Conservation (phyloP, 2,113 vertebrate genomes). For the Variabilichromis moorii region DNA sequence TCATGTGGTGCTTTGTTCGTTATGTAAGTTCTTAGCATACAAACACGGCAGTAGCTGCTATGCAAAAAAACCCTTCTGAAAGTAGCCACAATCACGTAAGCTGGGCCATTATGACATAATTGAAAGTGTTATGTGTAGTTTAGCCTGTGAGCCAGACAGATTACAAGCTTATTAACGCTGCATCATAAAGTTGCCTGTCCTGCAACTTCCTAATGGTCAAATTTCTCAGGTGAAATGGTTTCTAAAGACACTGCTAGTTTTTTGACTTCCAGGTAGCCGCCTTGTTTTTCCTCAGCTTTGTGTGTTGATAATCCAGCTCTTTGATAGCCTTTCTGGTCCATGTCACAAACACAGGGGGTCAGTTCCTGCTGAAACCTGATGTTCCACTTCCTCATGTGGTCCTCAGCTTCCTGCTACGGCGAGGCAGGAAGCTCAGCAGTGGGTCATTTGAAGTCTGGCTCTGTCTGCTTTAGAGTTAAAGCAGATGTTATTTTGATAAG, state of each 20-base stretch:
- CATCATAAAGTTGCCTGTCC: background rate
- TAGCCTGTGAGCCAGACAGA: background rate
- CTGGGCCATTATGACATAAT: slow-evolving; percentile 1
- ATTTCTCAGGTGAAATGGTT: background rate
- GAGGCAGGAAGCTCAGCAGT: slow-evolving; percentile 29
- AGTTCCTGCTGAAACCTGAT: slow-evolving; percentile 49
- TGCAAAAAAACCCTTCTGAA: background rate
- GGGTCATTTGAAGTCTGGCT: background rate
- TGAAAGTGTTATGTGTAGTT: slow-evolving; percentile 8
- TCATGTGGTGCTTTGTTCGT: slow-evolving; percentile 3
- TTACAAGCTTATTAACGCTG: background rate
- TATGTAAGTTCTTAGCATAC: background rate
- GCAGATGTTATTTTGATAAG: background rate
- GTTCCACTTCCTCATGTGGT: slow-evolving; percentile 64
- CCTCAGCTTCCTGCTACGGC: slow-evolving; percentile 40
- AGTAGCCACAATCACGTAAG: background rate
- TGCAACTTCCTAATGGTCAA: background rate
- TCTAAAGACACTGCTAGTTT: background rate
- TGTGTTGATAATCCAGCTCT: background rate
- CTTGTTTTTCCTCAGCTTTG: background rate
- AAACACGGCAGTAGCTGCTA: background rate
- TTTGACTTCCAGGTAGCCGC: background rate
- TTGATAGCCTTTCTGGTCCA: slow-evolving; percentile 2
- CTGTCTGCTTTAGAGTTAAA: background rate
- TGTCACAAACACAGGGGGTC: slow-evolving; percentile 39